Evolutionary conservation across 2,113 vertebrate genomes (phyloP), one percentile per base, ranked within the genome.

Genomic region (Nipponia nippon): DNA sequence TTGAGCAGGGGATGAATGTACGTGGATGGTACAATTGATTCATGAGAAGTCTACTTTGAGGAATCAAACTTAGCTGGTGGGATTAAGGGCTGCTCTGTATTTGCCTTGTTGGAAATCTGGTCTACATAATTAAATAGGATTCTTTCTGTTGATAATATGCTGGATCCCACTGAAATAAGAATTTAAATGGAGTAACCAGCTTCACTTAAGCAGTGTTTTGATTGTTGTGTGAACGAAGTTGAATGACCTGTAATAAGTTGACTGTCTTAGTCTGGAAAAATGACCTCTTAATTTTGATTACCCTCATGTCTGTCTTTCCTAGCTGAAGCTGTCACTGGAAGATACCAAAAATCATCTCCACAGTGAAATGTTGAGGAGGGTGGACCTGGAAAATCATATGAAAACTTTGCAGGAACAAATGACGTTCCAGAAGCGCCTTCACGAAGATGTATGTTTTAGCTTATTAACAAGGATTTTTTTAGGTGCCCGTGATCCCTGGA

Each of bases 331-430:
- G 65, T 87, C 91, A 13, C 91, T 99, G 82, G 90, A 97, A 6
- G 98, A 98, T 21, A 78, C 96, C 9, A 99, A 98, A 95, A 98
- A 97, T 47, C 98, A 98, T 91, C 97, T 99, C 44, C 97, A 98
- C 29, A 96, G 97, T 13, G 99, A 99, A 98, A 98, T 97, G 94
- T 46, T 99, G 86, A 96, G 87, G 69, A 97, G 98, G 16, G 98
- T 98, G 26, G 98, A 99, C 25, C 44, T 98, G 72, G 98, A 99
- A 97, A 99, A 99, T 97, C 95, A 98, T 77, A 70, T 97, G 70
- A 98, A 98, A 94, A 99, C 98, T 8, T 80, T 99, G 22, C 97
- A 96, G 61, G 99, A 99, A 92, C 96, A 99, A 97, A 94, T 99
- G 25, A 97, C 89, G 8, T 98, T 99, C 55, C 98, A 99, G 97